Evolutionary conservation across 2,113 vertebrate genomes (phyloP).

Genomic region (Coptodon rendalli): DNA sequence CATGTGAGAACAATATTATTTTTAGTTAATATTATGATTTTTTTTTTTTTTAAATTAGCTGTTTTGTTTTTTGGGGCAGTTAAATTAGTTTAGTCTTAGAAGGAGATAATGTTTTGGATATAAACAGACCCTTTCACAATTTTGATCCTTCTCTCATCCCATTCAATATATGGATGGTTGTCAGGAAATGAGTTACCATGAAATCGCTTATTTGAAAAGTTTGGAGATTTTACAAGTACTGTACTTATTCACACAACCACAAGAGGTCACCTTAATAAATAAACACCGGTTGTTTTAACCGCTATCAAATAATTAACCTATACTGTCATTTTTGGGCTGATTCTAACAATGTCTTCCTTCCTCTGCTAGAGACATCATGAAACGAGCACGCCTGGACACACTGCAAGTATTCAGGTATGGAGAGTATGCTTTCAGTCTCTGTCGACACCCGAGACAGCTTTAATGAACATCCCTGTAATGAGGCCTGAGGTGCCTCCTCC

Average conservation of each 20-base stretch:
- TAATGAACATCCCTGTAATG: neutral
- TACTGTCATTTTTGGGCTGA: neutral
- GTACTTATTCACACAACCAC: neutral
- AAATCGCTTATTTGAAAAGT: neutral
- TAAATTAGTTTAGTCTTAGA: neutral
- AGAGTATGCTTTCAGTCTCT: neutral
- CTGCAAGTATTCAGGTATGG: neutral
- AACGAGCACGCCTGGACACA: neutral
- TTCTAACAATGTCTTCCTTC: neutral
- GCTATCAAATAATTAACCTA: neutral
- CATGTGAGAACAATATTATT: fast-evolving
- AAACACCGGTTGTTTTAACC: neutral
- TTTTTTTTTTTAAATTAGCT: neutral
- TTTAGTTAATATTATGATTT: neutral
- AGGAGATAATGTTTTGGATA: neutral
- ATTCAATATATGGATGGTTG: neutral
- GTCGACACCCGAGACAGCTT: neutral
- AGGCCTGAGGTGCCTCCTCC: neutral
- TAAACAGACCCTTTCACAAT: neutral
- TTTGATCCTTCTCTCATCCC: neutral
- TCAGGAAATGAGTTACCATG: neutral
- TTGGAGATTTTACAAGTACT: neutral
- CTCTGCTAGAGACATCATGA: neutral
- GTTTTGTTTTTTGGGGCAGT: neutral
- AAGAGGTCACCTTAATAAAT: neutral